A percentile compares a stretch with the other conserved stretches of the same genome.
phyloP scores from a whole-genome alignment of 2,888 invertebrate species.

The Eudasyphora cyanicolor region DNA sequence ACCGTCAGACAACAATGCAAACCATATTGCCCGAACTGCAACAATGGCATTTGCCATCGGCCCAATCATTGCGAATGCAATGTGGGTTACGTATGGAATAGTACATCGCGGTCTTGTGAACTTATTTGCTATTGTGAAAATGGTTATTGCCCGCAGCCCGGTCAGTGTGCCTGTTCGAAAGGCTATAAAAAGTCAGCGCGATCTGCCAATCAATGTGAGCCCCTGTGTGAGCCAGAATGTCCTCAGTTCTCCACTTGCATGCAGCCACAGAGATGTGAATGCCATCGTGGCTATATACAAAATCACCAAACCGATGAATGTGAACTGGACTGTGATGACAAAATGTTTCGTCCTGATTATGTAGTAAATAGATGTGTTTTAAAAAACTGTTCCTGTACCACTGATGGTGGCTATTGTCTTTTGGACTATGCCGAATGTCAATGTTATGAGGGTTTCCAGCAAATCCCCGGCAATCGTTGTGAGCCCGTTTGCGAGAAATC shows the following conservation, averaged over 20 bases:
- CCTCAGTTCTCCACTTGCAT: neutral
- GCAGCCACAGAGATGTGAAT: neutral
- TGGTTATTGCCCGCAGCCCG: slow-evolving; percentile 31
- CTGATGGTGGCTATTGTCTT: slow-evolving; percentile 48
- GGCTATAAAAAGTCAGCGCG: neutral
- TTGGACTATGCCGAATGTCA: slow-evolving; percentile 20
- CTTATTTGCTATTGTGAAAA: slow-evolving; percentile 36
- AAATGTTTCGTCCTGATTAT: slow-evolving; percentile 27
- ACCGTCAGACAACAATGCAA: slow-evolving; percentile 19
- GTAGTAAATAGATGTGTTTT: slow-evolving; percentile 42
- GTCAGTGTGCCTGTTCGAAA: slow-evolving; percentile 27
- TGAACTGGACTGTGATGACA: slow-evolving; percentile 7
- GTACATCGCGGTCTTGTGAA: slow-evolving; percentile 3
- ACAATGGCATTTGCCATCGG: slow-evolving; percentile 24
- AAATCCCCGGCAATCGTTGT: slow-evolving; percentile 14
- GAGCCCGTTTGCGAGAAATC: slow-evolving; percentile 24
- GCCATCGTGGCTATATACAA: slow-evolving; percentile 1
- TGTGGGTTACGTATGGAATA: slow-evolving; percentile 17
- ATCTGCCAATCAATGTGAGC: neutral
- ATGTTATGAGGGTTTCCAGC: slow-evolving; percentile 48
- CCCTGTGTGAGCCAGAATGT: neutral
- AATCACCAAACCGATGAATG: slow-evolving; percentile 20
- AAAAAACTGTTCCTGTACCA: slow-evolving; percentile 36
- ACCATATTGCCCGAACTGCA: slow-evolving; percentile 22
- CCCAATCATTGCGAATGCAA: slow-evolving; percentile 47